A percentile compares a stretch with the other conserved stretches of the same genome.
phyloP scores from a whole-genome alignment of 1,140 invertebrate species.

The Wiebesia pumilae region DNA sequence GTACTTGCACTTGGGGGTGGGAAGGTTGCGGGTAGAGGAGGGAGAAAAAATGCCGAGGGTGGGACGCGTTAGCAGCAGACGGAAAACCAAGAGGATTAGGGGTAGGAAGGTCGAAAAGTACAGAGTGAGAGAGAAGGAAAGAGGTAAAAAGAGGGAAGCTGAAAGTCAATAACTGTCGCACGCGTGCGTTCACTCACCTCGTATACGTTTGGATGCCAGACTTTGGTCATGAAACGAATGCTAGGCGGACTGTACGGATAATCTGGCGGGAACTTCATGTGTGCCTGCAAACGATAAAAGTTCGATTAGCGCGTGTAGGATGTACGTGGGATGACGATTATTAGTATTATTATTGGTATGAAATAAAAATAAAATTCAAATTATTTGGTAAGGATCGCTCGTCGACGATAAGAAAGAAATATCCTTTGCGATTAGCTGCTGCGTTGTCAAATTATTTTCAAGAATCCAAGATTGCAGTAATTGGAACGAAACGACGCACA shows the following conservation, averaged over 20 bases:
- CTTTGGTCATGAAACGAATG: constrained; percentile 98
- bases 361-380: too few relatives aligned
- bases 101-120: neutral
- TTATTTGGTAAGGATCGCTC: too few relatives aligned
- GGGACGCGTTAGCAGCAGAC: too few relatives aligned
- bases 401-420: too few relatives aligned
- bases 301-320: neutral
- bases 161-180: constrained; percentile 67
- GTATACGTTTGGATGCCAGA: constrained; percentile 99
- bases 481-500: too few relatives aligned
- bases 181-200: constrained; percentile 83
- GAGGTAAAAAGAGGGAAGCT: constrained; percentile 37
- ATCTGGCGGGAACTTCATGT: constrained; percentile 97
- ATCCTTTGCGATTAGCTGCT: too few relatives aligned
- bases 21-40: neutral
- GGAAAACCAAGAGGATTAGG: neutral
- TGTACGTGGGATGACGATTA: neutral
- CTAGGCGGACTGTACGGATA: constrained; percentile 99
- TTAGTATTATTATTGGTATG: too few relatives aligned
- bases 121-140: constrained; percentile 22
- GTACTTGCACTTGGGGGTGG: too few relatives aligned
- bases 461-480: too few relatives aligned
- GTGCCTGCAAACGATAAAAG: constrained; percentile 83
- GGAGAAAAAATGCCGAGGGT: neutral
- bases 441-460: too few relatives aligned